A percentile compares a stretch with the other conserved stretches of the same genome.
Evolutionary conservation across 2,888 invertebrate species (phyloP).

Genomic region (Pyrochroa serraticornis): DNA sequence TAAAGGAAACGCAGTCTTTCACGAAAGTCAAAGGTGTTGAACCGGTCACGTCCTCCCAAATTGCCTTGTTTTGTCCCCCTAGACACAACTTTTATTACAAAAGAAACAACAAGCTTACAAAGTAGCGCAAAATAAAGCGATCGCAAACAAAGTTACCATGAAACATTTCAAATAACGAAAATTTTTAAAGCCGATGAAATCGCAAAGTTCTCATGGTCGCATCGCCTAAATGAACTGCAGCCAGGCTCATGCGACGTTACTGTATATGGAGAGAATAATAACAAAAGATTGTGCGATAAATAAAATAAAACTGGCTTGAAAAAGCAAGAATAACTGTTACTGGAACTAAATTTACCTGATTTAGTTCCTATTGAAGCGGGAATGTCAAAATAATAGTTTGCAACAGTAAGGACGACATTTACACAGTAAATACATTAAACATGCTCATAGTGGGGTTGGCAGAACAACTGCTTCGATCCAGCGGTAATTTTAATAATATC

Average conservation of each 20-base stretch:
- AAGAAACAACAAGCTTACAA: slow-evolving; percentile 3
- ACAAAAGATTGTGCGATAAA: slow-evolving; percentile 7
- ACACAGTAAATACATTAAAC: slow-evolving; percentile 25
- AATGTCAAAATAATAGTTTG: slow-evolving; percentile 57
- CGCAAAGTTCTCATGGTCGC: neutral
- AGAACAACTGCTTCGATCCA: neutral
- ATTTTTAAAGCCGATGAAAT: too few species aligned
- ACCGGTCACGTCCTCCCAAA: slow-evolving; percentile 99
- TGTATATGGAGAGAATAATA: neutral
- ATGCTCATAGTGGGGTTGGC: slow-evolving; percentile 2
- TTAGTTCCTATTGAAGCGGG: slow-evolving; percentile 59
- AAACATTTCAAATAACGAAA: slow-evolving; percentile 1
- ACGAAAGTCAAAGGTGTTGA: slow-evolving; percentile 96
- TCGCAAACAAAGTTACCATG: slow-evolving; percentile 12
- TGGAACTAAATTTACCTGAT: slow-evolving; percentile 60
- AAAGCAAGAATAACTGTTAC: neutral
- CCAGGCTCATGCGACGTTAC: too few species aligned
- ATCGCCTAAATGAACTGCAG: neutral
- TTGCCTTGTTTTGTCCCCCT: slow-evolving; percentile 93
- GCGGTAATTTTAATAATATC: slow-evolving; percentile 7
- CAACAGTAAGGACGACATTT: slow-evolving; percentile 56
- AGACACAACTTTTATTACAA: slow-evolving; percentile 31
- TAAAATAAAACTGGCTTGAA: neutral
- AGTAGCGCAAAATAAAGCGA: slow-evolving; percentile 21
- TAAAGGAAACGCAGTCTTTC: slow-evolving; percentile 97